A percentile compares a stretch with the other conserved stretches of the same genome.
phyloP scores from a whole-genome alignment of 2,113 vertebrate species.

The Sula dactylatra region DNA sequence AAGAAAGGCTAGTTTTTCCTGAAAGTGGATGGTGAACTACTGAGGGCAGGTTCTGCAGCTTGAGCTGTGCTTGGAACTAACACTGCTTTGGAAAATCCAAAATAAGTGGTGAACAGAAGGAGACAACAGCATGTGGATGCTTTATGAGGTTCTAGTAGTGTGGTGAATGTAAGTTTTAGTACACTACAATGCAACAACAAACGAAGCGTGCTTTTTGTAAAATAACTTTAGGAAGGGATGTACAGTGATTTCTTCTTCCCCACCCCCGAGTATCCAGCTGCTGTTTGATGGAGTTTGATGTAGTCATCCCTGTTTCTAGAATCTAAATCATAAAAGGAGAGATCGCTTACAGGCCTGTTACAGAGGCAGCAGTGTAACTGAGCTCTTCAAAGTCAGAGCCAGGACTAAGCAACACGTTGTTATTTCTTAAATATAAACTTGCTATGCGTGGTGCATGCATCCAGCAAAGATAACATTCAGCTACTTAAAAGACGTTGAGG shows the following conservation, averaged over 20 bases:
- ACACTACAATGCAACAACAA: background rate
- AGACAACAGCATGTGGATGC: background rate
- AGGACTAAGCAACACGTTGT: background rate
- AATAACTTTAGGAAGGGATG: background rate
- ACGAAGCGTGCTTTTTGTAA: background rate
- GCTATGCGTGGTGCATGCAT: rapidly evolving
- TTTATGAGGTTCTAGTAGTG: background rate
- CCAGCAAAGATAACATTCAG: background rate
- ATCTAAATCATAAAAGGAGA: background rate
- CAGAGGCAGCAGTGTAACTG: background rate
- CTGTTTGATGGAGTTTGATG: background rate
- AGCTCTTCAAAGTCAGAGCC: background rate
- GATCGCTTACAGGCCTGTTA: background rate
- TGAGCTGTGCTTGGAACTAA: background rate
- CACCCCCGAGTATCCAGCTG: background rate
- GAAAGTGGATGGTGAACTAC: background rate
- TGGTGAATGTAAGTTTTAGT: background rate
- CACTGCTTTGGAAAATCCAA: background rate
- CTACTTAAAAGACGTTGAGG: background rate
- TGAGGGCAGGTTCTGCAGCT: background rate
- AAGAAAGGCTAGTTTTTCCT: background rate
- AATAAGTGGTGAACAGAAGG: background rate
- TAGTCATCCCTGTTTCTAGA: background rate
- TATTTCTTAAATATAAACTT: background rate
- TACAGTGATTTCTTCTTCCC: background rate